Conservation (phyloP, 2,888 invertebrate genomes). For the Cyclophora albipunctata region DNA sequence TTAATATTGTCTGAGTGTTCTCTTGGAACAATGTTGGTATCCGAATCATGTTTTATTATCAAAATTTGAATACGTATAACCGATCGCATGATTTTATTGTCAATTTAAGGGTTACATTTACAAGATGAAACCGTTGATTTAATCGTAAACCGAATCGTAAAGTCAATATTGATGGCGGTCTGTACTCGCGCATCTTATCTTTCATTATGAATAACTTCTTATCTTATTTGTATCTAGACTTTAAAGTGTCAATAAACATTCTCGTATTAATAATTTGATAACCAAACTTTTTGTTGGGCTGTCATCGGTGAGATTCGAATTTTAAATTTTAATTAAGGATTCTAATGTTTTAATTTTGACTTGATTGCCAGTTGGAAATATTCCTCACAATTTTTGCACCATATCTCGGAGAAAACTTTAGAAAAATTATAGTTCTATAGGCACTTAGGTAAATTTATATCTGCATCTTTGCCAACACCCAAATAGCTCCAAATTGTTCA, state of each 20-base stretch:
- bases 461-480: too few species aligned
- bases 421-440: too few species aligned
- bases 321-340: too few species aligned
- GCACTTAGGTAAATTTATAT: too few species aligned
- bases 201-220: constrained; percentile 45
- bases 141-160: constrained; percentile 58
- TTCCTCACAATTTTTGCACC: too few species aligned
- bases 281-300: neutral
- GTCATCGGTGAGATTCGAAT: neutral
- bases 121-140: constrained; percentile 64
- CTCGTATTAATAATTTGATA: neutral
- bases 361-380: too few species aligned
- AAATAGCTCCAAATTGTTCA: constrained; percentile 16
- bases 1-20: constrained; percentile 18
- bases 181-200: constrained; percentile 39
- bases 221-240: constrained; percentile 17
- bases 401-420: too few species aligned
- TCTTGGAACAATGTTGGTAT: constrained; percentile 27
- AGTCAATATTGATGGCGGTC: constrained; percentile 48
- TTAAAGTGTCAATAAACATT: constrained; percentile 7
- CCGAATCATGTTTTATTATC: constrained; percentile 37
- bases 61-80: constrained; percentile 40
- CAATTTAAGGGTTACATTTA: constrained; percentile 59
- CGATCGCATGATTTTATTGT: constrained; percentile 56
- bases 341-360: too few species aligned